These are phyloP conservation scores for Sarcophaga peregrina DNA, from an alignment of 1,140 invertebrate genomes.

Conservation along the genomic window DNA sequence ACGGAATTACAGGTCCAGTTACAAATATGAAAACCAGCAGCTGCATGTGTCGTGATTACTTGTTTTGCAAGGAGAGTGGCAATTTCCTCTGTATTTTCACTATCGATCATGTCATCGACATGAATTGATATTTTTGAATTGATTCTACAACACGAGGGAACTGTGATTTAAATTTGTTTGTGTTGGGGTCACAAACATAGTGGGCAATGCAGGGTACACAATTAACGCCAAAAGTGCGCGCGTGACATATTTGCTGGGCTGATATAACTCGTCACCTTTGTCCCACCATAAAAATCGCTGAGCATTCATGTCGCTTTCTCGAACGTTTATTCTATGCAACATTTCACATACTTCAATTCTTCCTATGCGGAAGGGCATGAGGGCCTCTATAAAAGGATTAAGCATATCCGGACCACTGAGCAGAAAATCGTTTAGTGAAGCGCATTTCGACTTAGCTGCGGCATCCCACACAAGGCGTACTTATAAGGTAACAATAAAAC, in stretches of 20 bases:
- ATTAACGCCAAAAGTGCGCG: slow-evolving; percentile 53
- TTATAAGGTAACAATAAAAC: too few relatives aligned
- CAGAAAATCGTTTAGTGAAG: slow-evolving; percentile 26
- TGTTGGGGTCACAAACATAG: slow-evolving; percentile 53
- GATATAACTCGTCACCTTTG: background rate
- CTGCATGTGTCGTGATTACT: slow-evolving; percentile 49
- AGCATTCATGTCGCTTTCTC: background rate
- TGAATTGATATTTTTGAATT: slow-evolving; percentile 56
- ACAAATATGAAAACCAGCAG: slow-evolving; percentile 47
- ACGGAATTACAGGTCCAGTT: slow-evolving; percentile 40
- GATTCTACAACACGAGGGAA: slow-evolving; percentile 52
- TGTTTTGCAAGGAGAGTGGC: slow-evolving; percentile 48
- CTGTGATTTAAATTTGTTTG: background rate
- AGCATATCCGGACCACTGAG: slow-evolving; percentile 19
- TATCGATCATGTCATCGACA: slow-evolving; percentile 63
- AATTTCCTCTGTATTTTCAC: slow-evolving; percentile 44
- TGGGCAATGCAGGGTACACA: slow-evolving; percentile 55
- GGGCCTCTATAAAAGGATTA: background rate
- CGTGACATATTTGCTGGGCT: slow-evolving; percentile 50
- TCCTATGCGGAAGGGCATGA: slow-evolving; percentile 1
- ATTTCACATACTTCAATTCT: slow-evolving; percentile 20
- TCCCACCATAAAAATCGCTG: slow-evolving; percentile 7
- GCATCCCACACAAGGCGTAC: slow-evolving; percentile 24
- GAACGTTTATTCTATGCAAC: slow-evolving; percentile 8
- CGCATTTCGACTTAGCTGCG: slow-evolving; percentile 21